Evolutionary conservation across 2,888 invertebrate genomes (phyloP), one percentile per base, ranked within the genome.

Genomic region (Drepanosiphum platanoidis): DNA sequence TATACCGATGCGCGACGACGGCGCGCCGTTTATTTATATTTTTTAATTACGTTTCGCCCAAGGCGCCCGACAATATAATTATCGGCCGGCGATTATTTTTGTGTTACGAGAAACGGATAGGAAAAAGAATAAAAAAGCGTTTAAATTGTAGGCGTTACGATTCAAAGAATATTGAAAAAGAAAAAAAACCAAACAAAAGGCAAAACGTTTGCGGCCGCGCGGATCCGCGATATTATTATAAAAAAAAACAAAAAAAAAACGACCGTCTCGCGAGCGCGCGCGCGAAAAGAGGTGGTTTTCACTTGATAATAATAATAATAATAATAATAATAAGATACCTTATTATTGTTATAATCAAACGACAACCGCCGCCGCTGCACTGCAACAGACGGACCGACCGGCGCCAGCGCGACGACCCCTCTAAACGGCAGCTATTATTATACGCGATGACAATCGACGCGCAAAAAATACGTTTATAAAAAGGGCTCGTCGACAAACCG

Each of bases 11-110:
- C n/a, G n/a, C n/a, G n/a, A n/a, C n/a, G n/a, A n/a, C n/a, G n/a
- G n/a, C n/a, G n/a, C n/a, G n/a, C n/a, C n/a, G n/a, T 64, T 61
- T 77, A 27, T 22, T 15, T 77, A 36, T 77, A 18, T 52, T 75
- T 78, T 79, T 68, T 68, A 68, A 68, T 68, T 68, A 46, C 8
- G 66, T 79, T 79, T 68, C 46, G 32, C n/a, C 32, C 46, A 8
- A 18, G 36, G 15, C 2, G 27, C 1, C n/a, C 27, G 9, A 27
- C 64, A 13, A 64, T 64, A 82, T 82, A 64, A 52, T 52, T 52
- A 52, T 18, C 52, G 22, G 64, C 39, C 46, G 36, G 61, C 61
- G 61, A 42, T 71, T 81, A 82, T 71, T 61, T 42, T 39, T 70
- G 61, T 11, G 22, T 58, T 42, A 72, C 58, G 72, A 32, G 27